phyloP scores from a whole-genome alignment of 2,113 vertebrate genomes.

The Probosciger aterrimus region DNA sequence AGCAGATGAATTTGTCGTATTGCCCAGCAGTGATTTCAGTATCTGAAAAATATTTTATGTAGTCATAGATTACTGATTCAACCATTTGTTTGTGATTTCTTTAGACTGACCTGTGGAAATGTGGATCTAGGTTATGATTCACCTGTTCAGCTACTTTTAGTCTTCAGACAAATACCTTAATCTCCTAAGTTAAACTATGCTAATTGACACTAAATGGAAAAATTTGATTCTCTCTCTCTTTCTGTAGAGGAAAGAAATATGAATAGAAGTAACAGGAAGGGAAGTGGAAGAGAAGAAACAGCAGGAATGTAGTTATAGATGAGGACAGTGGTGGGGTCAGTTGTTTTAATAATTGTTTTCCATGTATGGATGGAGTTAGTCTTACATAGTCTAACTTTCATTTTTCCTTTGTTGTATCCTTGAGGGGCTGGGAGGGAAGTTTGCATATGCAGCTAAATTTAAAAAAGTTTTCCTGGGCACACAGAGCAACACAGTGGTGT shows the following conservation, averaged over 20 bases:
- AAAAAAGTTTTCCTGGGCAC: background rate
- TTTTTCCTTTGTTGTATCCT: background rate
- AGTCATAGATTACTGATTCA: background rate
- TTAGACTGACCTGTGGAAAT: background rate
- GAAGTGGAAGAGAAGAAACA: background rate
- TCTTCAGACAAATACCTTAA: background rate
- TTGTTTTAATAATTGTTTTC: background rate
- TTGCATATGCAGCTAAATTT: background rate
- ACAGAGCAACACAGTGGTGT: background rate
- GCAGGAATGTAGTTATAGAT: background rate
- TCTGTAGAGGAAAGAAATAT: background rate
- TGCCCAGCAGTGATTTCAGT: background rate
- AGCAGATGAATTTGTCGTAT: background rate
- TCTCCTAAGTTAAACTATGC: background rate
- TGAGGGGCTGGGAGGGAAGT: background rate
- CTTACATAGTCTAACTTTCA: background rate
- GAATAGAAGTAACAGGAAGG: background rate
- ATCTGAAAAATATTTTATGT: background rate
- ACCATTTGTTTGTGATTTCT: background rate
- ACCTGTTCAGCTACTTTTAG: background rate
- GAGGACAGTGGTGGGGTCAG: rapidly evolving
- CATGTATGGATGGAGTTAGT: background rate
- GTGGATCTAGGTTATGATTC: background rate
- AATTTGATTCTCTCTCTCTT: background rate
- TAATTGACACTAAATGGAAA: background rate